Base-by-base conservation (phyloP, 1,140 invertebrate genomes). In the Scaptomyza graminum region DNA sequence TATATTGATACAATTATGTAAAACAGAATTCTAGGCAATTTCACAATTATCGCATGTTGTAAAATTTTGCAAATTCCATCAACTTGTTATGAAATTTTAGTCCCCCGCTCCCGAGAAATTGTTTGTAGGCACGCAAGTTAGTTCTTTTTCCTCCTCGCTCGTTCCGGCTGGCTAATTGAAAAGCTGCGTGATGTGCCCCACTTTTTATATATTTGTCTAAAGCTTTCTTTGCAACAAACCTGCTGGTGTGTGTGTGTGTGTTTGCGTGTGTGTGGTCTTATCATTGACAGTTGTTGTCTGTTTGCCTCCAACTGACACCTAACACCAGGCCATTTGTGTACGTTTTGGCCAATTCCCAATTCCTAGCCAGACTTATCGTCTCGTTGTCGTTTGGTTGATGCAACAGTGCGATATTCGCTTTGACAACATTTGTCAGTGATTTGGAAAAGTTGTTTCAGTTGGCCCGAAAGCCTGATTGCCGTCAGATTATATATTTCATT, bases 241-340 rank as follows among this genome's bases (percentile, higher is more conserved):
- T 41, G 54, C n/a, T 62, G 15, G 18, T 28, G 1, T 2, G 13
- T n/a, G 44, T 41, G 41, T 47, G 44, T 71, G 18, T 28, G 1
- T 2, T 12, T n/a, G 44, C 34, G 41, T 47, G 44, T 71, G 74
- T 76, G 79, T 82, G 71, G 75, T 65, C 67, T 83, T 83, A 64
- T 76, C 60, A 52, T 34, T 75, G 79, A 75, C 66, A 78, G 66
- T 67, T 83, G 75, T 75, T 83, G 75, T 75, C 71, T 71, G 74
- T 34, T 34, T 78, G 79, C 49, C 70, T 62, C 61, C 64, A 78
- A 71, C 74, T 75, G 79, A 82, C 74, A 82, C 62, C 39, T 78
- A 71, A 82, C 79, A 82, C 75, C 62, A 51, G 25, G 41, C 59
- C 75, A 74, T 61, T 57, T 72, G 51, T 61, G 39, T 9, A 47